Evolutionary conservation across 2,888 invertebrate species (phyloP).

Genomic region (Andrena bucephala): DNA sequence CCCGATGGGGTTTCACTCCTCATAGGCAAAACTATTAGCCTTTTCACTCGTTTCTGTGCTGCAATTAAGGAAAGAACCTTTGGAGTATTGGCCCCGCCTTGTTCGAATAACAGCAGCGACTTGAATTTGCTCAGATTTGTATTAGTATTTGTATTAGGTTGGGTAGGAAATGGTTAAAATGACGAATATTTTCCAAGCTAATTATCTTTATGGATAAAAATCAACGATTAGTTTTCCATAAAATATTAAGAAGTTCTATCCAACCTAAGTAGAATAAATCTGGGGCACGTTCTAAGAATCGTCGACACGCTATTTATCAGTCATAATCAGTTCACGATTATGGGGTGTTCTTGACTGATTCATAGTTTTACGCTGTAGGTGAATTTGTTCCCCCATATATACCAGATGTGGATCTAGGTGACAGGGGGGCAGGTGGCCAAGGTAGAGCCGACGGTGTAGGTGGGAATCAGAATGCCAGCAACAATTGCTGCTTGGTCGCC

Average conservation of each 20-base stretch:
- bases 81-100: not conserved
- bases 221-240: not conserved
- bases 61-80: not conserved
- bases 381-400: conserved; percentile 84
- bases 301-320: conserved; percentile 20
- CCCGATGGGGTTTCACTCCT: too few species aligned
- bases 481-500: conserved; percentile 98
- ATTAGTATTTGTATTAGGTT: not conserved
- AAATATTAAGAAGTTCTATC: not conserved
- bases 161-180: not conserved
- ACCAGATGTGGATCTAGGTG: conserved; percentile 86
- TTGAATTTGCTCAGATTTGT: not conserved
- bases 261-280: not conserved
- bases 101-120: not conserved
- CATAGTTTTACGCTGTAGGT: conserved; percentile 86
- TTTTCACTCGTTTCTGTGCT: too few species aligned
- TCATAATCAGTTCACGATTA: conserved; percentile 58
- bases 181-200: too few species aligned
- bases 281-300: conserved; percentile 3
- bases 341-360: conserved; percentile 73
- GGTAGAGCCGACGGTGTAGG: conserved; percentile 85
- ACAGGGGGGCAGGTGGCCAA: conserved; percentile 90
- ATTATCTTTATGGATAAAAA: too few species aligned
- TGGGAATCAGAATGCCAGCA: conserved; percentile 91
- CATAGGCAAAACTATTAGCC: too few species aligned